Base-by-base conservation (phyloP, 2,113 vertebrate genomes). In the Xenopus borealis region DNA sequence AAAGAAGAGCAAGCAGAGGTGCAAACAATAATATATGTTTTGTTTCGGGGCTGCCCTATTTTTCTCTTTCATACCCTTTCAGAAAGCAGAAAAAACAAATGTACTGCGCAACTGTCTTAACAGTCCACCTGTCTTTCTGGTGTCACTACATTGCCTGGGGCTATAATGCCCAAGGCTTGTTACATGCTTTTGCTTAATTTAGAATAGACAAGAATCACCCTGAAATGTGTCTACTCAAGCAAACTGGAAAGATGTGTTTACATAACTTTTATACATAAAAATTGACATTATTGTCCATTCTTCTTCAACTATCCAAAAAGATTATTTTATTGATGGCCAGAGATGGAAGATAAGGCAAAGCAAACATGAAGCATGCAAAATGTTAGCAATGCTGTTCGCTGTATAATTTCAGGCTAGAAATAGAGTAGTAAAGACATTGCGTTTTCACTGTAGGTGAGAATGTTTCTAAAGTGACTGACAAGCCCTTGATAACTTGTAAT, bases 171-270 rank as follows among this genome's bases (percentile, higher is more conserved):
- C 10, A 12, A 27, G 19, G 58, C 58, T 27, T 27, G 19, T 4
- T 50, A 61, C 20, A 27, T 61, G 58, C 58, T 61, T 61, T 50
- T 66, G 40, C 53, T 66, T 46, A n/a, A 55, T 63, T 72, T 72
- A 66, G 53, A 16, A 66, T 46, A 73, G 17, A 17, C 33, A 66
- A 55, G 14, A 59, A 58, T 72, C 47, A 12, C 50, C 5, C 4
- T 11, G 30, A 11, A 18, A 19, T 6, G 12, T 14, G n/a, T 20
- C 55, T 46, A 11, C 4, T 72, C 62, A 65, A 44, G 27, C 30
- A 61, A 27, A 63, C 71, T 3, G 71, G 71, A 53, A 59, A 2
- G 61, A 4, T 30, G 9, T 52, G 10, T 63, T 53, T 27, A 47
- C 19, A 67, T 19, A 50, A n/a, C 47, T 75, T 67, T 53, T 30